A percentile compares a stretch with the other conserved stretches of the same genome.
phyloP scores from a whole-genome alignment of 30 jellyfish, hydroid and myxozoan genomes.

The Aurelia coerulea region DNA sequence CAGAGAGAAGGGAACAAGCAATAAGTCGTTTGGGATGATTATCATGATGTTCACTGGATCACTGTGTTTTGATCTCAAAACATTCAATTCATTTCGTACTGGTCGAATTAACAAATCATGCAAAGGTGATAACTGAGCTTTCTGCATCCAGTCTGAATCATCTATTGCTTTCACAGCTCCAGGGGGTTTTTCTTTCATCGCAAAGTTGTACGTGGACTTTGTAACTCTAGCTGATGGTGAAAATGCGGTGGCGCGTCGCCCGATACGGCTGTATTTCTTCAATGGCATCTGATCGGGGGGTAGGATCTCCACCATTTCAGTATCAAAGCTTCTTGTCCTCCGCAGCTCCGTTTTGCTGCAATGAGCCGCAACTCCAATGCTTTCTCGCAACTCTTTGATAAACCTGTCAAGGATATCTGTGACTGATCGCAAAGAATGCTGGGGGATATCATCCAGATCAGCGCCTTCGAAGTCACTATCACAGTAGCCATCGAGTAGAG shows the following conservation, averaged over 20 bases:
- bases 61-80: conserved; percentile 34
- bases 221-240: conserved; percentile 47
- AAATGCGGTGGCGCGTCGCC: conserved; percentile 71
- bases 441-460: conserved; percentile 83
- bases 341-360: conserved; percentile 67
- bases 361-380: conserved; percentile 80
- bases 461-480: conserved; percentile 65
- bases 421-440: conserved; percentile 32
- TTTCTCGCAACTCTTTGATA: conserved; percentile 76
- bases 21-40: conserved; percentile 83
- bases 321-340: conserved; percentile 73
- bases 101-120: conserved; percentile 81
- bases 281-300: conserved; percentile 69
- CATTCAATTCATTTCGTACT: conserved; percentile 67
- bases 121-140: conserved; percentile 64
- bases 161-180: conserved; percentile 41
- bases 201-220: conserved; percentile 62
- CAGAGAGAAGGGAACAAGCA: conserved; percentile 88
- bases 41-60: conserved; percentile 62
- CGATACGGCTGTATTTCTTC: conserved; percentile 78
- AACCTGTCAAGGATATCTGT: conserved; percentile 53
- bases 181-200: conserved; percentile 57
- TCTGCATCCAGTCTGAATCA: conserved; percentile 73
- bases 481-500: conserved; percentile 75
- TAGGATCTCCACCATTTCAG: conserved; percentile 84